These are phyloP conservation scores for Mycteria americana DNA, from an alignment of 2,797 vertebrate genomes.

Conservation along the genomic window DNA sequence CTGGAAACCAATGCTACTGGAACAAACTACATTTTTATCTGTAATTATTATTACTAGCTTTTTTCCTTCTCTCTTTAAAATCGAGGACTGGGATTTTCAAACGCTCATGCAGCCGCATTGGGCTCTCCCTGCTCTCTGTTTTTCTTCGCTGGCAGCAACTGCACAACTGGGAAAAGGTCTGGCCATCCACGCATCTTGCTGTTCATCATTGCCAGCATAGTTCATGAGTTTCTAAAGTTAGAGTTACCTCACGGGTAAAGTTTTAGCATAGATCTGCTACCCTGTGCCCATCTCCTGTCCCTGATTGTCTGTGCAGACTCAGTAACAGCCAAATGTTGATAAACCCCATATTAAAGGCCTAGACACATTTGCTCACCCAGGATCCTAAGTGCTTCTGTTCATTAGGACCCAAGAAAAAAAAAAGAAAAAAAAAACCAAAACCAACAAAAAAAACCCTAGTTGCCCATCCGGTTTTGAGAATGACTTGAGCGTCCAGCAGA, in stretches of 20 bases:
- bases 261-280: not conserved
- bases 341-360: not conserved
- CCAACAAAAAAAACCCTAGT: no score
- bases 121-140: not conserved
- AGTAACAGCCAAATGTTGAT: not conserved
- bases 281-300: not conserved
- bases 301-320: no score
- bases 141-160: not conserved
- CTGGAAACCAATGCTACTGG: not conserved
- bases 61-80: not conserved
- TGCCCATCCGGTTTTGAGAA: not conserved
- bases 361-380: no score
- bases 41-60: not conserved
- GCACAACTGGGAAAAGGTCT: not conserved
- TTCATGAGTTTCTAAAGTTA: not conserved
- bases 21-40: not conserved
- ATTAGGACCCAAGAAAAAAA: not conserved
- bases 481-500: not conserved
- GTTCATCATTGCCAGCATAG: not conserved
- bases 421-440: no score
- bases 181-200: not conserved
- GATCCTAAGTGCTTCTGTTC: not conserved
- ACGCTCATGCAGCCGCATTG: fast-evolving
- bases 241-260: not conserved
- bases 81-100: not conserved